Conservation (phyloP, 1,140 invertebrate species). For the Condylostylus longicornis region DNA sequence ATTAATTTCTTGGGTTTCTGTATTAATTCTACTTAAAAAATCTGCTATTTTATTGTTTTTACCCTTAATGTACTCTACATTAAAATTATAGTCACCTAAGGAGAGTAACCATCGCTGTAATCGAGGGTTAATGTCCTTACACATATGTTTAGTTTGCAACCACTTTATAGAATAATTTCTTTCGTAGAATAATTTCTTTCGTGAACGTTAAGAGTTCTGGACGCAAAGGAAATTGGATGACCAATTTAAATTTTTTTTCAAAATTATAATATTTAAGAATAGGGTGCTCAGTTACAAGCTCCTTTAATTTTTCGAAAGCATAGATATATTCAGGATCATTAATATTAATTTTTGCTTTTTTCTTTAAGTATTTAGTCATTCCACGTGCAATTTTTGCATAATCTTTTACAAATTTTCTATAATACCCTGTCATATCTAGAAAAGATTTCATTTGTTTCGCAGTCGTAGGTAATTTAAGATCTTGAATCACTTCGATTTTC, state of each 20-base stretch:
- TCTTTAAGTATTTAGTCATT: slow-evolving; percentile 4
- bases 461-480: slow-evolving; percentile 12
- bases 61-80: slow-evolving; percentile 4
- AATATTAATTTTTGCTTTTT: slow-evolving; percentile 12
- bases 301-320: slow-evolving; percentile 28
- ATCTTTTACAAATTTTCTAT: slow-evolving; percentile 11
- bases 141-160: slow-evolving; percentile 16
- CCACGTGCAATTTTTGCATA: slow-evolving; percentile 8
- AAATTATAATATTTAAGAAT: slow-evolving; percentile 12
- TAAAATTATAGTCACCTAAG: slow-evolving; percentile 3
- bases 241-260: slow-evolving; percentile 10
- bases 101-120: slow-evolving; percentile 1
- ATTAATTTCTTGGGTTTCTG: neutral
- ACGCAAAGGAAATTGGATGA: slow-evolving; percentile 24
- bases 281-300: slow-evolving; percentile 22
- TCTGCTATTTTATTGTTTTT: slow-evolving; percentile 3
- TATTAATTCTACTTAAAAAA: slow-evolving; percentile 1
- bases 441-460: slow-evolving; percentile 14
- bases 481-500: slow-evolving; percentile 12
- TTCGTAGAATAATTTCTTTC: slow-evolving; percentile 31
- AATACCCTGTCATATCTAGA: slow-evolving; percentile 22
- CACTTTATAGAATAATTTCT: slow-evolving; percentile 35
- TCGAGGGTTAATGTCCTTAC: slow-evolving; percentile 2
- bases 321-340: slow-evolving; percentile 28
- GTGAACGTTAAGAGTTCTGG: slow-evolving; percentile 17